phyloP scores from a whole-genome alignment of 2,888 invertebrate species.

The Leucophenga maculata region DNA sequence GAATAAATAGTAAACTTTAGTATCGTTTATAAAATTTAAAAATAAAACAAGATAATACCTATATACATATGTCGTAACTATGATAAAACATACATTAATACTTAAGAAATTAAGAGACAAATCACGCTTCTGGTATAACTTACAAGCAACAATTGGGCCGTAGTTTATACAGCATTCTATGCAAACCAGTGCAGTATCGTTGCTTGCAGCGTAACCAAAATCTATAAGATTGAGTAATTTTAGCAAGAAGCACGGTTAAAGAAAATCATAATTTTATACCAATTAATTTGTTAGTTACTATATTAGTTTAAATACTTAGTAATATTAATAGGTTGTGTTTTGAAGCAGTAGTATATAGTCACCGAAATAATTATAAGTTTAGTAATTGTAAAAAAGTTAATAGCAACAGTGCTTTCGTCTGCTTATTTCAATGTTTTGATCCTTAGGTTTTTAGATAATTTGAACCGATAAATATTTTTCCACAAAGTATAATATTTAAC shows the following conservation, averaged over 20 bases:
- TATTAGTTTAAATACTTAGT: not conserved
- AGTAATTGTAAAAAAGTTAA: too few relatives aligned
- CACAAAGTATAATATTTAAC: too few relatives aligned
- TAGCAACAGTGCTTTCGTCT: too few relatives aligned
- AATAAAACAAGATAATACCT: not conserved
- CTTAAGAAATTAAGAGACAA: not conserved
- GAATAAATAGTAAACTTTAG: slow-evolving; percentile 12
- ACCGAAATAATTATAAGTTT: too few relatives aligned
- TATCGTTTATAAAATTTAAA: not conserved
- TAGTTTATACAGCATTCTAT: slow-evolving; percentile 31
- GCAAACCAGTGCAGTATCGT: not conserved
- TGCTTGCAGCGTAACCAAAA: slow-evolving; percentile 17
- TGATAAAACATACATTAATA: too few relatives aligned
- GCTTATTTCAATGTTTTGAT: too few relatives aligned
- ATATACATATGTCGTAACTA: too few relatives aligned
- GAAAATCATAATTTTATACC: not conserved
- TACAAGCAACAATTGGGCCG: slow-evolving; percentile 51
- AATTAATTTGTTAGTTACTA: not conserved
- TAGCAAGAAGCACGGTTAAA: not conserved
- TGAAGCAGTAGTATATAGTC: too few relatives aligned
- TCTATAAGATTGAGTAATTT: not conserved
- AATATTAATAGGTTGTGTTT: not conserved
- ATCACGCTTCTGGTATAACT: slow-evolving; percentile 38
- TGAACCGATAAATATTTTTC: too few relatives aligned
- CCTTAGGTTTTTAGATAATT: too few relatives aligned